Evolutionary conservation across 2,113 vertebrate species (phyloP).

Genomic region (Petaurus breviceps): DNA sequence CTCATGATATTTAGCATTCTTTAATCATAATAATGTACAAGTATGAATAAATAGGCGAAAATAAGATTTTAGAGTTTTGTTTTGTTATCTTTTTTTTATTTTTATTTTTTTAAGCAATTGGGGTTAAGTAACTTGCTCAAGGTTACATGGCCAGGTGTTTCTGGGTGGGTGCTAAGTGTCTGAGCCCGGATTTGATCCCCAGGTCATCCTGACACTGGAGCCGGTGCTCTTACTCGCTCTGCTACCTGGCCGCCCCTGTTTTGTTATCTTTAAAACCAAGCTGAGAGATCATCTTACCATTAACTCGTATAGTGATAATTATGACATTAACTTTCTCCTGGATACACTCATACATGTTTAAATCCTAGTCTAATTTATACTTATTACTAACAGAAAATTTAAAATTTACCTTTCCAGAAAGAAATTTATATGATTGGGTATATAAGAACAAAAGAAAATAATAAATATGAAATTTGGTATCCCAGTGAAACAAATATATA

Average conservation of each 20-base stretch:
- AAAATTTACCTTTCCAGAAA: background rate
- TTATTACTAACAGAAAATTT: background rate
- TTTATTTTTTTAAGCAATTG: no score
- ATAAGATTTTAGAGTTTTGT: background rate
- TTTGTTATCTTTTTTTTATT: slow-evolving; percentile 46
- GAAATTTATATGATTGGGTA: background rate
- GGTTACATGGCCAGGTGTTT: no score
- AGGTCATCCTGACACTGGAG: no score
- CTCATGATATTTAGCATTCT: background rate
- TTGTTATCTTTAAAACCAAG: slow-evolving; percentile 45
- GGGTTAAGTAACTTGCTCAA: no score
- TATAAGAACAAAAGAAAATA: background rate
- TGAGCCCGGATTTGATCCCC: no score
- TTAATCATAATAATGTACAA: background rate
- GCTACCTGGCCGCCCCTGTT: no score
- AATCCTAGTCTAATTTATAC: background rate
- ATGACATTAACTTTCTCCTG: background rate
- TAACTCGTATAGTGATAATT: background rate
- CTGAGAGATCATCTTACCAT: background rate
- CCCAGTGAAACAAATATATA: background rate
- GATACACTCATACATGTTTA: background rate
- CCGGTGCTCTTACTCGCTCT: no score
- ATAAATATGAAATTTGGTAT: background rate
- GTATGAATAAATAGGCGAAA: slow-evolving; percentile 26
- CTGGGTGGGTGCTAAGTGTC: no score